Percentiles rank a stretch among this genome's conserved stretches.
Conservation (phyloP, 2,888 invertebrate genomes). For the Laothoe populi region DNA sequence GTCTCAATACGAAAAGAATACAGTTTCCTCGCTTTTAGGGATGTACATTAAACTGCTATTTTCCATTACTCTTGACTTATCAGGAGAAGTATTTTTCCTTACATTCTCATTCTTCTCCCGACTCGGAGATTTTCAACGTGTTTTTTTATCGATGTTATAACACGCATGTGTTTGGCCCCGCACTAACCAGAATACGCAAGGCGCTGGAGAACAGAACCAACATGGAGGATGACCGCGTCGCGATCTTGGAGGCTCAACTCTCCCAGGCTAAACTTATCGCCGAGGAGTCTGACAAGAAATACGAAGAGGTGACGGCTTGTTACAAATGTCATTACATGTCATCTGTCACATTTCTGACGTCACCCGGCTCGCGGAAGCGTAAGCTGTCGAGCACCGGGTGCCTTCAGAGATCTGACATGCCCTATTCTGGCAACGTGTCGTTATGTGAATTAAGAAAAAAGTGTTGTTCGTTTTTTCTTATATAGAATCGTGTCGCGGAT, state of each 20-base stretch:
- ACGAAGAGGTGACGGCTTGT: constrained; percentile 96
- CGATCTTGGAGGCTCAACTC: constrained; percentile 98
- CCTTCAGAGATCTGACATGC: constrained; percentile 25
- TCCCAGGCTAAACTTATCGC: constrained; percentile 99
- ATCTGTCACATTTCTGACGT: constrained; percentile 12
- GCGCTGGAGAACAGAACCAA: constrained; percentile 99
- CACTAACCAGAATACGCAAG: constrained; percentile 95
- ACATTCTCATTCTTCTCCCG: constrained; percentile 2
- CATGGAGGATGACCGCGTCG: constrained; percentile 99
- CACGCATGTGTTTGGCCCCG: constrained; percentile 84
- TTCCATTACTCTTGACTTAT: constrained; percentile 8
- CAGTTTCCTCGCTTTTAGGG: constrained; percentile 22
- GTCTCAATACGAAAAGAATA: neutral
- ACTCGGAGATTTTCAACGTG: constrained; percentile 19
- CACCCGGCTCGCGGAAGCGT: neutral
- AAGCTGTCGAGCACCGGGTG: neutral
- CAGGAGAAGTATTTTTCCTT: constrained; percentile 7
- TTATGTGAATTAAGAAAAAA: constrained; percentile 23
- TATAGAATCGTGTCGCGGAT: constrained; percentile 3
- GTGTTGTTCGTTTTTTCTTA: neutral
- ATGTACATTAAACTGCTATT: constrained; percentile 1
- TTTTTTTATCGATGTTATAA: constrained; percentile 73
- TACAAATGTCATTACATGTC: constrained; percentile 44
- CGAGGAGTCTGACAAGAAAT: constrained; percentile 99
- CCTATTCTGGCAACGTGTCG: constrained; percentile 10